Conservation (phyloP, 2,113 vertebrate species). For the Epinephelus moara region DNA sequence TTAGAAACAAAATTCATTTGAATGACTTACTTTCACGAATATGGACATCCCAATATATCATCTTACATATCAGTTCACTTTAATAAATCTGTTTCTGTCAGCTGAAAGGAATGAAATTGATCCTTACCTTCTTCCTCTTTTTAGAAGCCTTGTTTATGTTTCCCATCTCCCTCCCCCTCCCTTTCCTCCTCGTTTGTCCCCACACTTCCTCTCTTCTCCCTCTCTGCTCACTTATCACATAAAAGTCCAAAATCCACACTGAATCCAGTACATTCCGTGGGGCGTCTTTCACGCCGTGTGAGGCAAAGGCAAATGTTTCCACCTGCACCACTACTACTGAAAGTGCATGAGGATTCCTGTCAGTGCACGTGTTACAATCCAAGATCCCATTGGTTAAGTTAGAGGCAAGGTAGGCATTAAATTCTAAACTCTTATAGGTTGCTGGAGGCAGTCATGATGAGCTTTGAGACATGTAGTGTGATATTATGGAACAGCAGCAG, state of each 20-base stretch:
- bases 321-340: conserved; percentile 21
- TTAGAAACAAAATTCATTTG: background rate
- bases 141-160: conserved; percentile 84
- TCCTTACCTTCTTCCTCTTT: conserved; percentile 83
- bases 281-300: conserved; percentile 10
- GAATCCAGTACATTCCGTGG: conserved; percentile 45
- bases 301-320: conserved; percentile 18
- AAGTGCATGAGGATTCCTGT: conserved; percentile 22
- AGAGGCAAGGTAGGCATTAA: conserved; percentile 34
- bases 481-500: conserved; percentile 50
- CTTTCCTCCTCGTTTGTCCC: conserved; percentile 31
- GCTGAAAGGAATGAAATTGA: background rate
- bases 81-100: background rate
- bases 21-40: background rate
- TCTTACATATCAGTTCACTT: background rate
- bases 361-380: conserved; percentile 35
- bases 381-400: conserved; percentile 60
- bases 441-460: conserved; percentile 31
- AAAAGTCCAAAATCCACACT: conserved; percentile 51
- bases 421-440: conserved; percentile 49
- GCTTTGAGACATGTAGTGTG: conserved; percentile 46
- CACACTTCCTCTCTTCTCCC: conserved; percentile 19
- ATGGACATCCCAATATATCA: background rate
- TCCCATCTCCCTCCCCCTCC: conserved; percentile 79
- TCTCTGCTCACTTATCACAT: conserved; percentile 54